phyloP scores from a whole-genome alignment of 2,113 vertebrate species.

The Scartelaos histophorus region DNA sequence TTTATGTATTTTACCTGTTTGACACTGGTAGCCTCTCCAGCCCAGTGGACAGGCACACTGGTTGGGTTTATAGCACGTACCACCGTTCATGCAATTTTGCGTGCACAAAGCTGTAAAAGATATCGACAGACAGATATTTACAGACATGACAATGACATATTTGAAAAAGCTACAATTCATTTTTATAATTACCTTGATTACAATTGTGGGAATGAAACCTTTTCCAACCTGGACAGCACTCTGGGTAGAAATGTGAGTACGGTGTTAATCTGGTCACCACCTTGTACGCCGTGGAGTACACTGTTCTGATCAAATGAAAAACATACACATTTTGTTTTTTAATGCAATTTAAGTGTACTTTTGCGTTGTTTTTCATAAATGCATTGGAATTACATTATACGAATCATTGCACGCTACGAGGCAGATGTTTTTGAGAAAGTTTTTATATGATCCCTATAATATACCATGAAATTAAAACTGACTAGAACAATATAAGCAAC shows the following conservation, averaged over 20 bases:
- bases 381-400: not conserved
- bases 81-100: slow-evolving; percentile 82
- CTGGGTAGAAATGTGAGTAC: slow-evolving; percentile 40
- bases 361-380: not conserved
- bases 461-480: slow-evolving; percentile 9
- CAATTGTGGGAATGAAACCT: slow-evolving; percentile 76
- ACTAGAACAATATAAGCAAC: not conserved
- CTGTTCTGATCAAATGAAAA: slow-evolving; percentile 76
- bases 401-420: not conserved
- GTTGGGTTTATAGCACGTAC: slow-evolving; percentile 79
- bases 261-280: slow-evolving; percentile 62
- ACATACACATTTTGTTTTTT: not conserved
- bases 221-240: slow-evolving; percentile 90
- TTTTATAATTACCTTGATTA: slow-evolving; percentile 79
- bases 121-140: too few species aligned
- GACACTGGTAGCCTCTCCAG: slow-evolving; percentile 84
- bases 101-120: slow-evolving; percentile 79
- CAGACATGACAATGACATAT: not conserved
- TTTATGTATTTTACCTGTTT: slow-evolving; percentile 78
- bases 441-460: not conserved
- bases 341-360: not conserved
- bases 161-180: not conserved
- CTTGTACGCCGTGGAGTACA: slow-evolving; percentile 84
- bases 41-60: slow-evolving; percentile 80
- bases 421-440: not conserved